A percentile compares a stretch with the other conserved stretches of the same genome.
phyloP scores from a whole-genome alignment of 2,797 vertebrate genomes.

The Microtus californicus region DNA sequence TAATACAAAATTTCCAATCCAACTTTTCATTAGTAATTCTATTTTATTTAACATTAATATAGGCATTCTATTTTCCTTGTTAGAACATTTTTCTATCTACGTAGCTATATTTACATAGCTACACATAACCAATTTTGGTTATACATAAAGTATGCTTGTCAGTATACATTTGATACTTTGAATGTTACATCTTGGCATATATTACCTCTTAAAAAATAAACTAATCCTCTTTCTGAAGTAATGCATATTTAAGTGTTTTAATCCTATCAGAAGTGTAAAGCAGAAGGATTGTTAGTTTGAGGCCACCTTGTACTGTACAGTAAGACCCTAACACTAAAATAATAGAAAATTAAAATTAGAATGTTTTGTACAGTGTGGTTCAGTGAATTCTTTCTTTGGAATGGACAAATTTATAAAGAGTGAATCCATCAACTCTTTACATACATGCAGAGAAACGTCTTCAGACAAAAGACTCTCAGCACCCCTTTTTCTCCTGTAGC shows the following conservation, averaged over 20 bases:
- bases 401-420: neutral
- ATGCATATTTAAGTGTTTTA: neutral
- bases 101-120: neutral
- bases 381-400: neutral
- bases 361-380: neutral
- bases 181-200: neutral
- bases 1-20: neutral
- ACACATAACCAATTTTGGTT: neutral
- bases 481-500: accelerated
- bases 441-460: neutral
- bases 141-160: neutral
- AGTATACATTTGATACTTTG: neutral
- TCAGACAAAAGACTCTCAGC: neutral
- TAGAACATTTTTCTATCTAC: neutral
- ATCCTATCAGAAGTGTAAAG: neutral
- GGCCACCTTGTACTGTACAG: neutral
- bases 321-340: neutral
- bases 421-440: neutral
- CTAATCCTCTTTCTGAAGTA: conserved; percentile 2
- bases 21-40: neutral
- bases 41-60: neutral
- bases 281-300: neutral
- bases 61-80: neutral
- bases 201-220: neutral
- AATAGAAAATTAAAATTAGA: neutral